phyloP scores from a whole-genome alignment of 1,140 invertebrate genomes.

The Zophobas atratus region DNA sequence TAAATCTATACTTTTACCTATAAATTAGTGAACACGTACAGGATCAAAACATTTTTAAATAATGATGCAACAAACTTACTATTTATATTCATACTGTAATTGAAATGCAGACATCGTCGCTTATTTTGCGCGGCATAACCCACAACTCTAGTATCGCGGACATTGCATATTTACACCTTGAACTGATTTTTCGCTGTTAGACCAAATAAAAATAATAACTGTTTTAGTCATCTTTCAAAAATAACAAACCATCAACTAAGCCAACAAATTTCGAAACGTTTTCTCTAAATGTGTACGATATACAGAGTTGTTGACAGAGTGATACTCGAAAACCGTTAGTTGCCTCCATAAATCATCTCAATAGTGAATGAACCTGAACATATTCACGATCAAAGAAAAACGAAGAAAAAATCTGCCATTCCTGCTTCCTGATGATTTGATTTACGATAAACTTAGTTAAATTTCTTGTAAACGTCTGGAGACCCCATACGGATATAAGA shows the following conservation, averaged over 20 bases:
- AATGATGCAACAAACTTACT: no score
- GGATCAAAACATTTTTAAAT: no score
- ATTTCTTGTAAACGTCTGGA: conserved; percentile 1
- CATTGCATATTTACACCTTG: neutral
- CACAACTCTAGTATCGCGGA: no score
- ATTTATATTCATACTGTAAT: no score
- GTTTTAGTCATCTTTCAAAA: conserved; percentile 36
- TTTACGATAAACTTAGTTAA: neutral
- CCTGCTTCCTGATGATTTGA: neutral
- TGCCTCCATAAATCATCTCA: conserved; percentile 14
- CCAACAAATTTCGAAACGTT: conserved; percentile 39
- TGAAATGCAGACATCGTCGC: no score
- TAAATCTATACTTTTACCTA: no score
- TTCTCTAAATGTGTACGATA: conserved; percentile 27
- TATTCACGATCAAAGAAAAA: conserved; percentile 5
- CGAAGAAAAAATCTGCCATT: neutral
- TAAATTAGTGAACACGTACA: no score
- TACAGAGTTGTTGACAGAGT: conserved; percentile 34
- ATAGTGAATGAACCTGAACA: conserved; percentile 29
- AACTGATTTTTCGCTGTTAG: conserved; percentile 3
- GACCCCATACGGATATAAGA: neutral
- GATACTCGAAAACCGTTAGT: conserved; percentile 17
- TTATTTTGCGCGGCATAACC: no score
- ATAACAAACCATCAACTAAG: conserved; percentile 39
- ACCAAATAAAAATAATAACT: conserved; percentile 32